Evolutionary conservation across 2,797 vertebrate genomes (phyloP).

Genomic region (Sebastes itinus): DNA sequence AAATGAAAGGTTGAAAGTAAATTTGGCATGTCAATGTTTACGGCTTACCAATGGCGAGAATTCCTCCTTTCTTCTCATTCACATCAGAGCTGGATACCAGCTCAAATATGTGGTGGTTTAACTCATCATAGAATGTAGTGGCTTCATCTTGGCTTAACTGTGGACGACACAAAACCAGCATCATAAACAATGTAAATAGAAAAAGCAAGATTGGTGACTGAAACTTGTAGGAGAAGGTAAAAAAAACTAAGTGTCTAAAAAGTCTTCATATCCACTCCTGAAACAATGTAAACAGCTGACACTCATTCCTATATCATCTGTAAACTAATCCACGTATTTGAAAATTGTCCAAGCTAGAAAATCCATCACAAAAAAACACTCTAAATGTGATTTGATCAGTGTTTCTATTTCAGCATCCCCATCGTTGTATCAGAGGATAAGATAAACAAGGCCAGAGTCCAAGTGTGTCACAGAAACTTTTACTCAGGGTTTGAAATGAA

Average conservation of each 20-base stretch:
- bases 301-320: neutral
- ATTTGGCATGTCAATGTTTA: neutral
- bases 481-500: neutral
- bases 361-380: neutral
- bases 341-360: neutral
- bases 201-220: neutral
- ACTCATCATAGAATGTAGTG: slow-evolving; percentile 96
- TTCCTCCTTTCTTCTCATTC: slow-evolving; percentile 98
- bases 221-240: neutral
- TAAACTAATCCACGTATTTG: neutral
- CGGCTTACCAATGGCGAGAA: slow-evolving; percentile 94
- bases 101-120: slow-evolving; percentile 99
- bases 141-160: slow-evolving; percentile 98
- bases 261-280: neutral
- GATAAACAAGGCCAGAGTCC: neutral
- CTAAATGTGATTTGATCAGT: neutral
- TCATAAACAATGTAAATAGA: neutral
- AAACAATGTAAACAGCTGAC: neutral
- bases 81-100: slow-evolving; percentile 98
- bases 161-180: slow-evolving; percentile 32
- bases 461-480: neutral
- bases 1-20: neutral
- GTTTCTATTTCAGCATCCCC: neutral
- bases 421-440: neutral
- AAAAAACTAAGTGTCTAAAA: neutral